Evolutionary conservation across 2,113 vertebrate species (phyloP), one percentile per base, ranked within the genome.

Genomic region (Colius striatus): DNA sequence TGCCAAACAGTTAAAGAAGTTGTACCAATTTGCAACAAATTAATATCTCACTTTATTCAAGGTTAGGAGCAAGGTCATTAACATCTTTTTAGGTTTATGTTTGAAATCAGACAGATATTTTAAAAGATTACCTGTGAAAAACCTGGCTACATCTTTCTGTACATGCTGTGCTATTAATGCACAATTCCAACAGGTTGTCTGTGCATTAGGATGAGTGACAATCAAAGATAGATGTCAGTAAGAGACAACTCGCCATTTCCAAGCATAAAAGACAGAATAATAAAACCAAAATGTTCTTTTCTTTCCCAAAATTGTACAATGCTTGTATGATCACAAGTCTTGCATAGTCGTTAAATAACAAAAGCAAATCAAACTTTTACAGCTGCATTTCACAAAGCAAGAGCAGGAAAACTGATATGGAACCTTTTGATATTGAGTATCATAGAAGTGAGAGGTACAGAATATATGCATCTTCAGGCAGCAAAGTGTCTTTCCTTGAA

Each of bases 161-260:
- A 76, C 38, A 20, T 48, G 38, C 51, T 58, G 15, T 76, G 85
- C 38, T 72, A 50, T 87, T 91, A 96, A 85, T 88, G 84, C 38
- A 87, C 62, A 95, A 34, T 91, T 94, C 84, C 55, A 91, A 80
- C 63, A 70, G 63, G 55, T 80, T 86, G 30, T 72, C 76, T 92
- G 75, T 85, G 78, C 77, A 70, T 89, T 91, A 62, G 58, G 62
- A 89, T 76, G 77, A 92, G 22, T 73, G 53, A 88, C 79, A 90
- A 96, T 96, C 91, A 96, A 95, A 95, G 62, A 30, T 26, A 73
- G 54, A 60, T 47, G 38, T 95, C 84, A 80, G 66, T 79, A 85
- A 94, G 87, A 75, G 62, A 86, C 68, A 88, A 32, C 20, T 83
- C 60, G 73, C 36, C 26, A 34, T 82, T 92, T 91, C 43, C 48